Evolutionary conservation across 2,113 vertebrate species (phyloP).

Genomic region (Dromiciops gliroides): DNA sequence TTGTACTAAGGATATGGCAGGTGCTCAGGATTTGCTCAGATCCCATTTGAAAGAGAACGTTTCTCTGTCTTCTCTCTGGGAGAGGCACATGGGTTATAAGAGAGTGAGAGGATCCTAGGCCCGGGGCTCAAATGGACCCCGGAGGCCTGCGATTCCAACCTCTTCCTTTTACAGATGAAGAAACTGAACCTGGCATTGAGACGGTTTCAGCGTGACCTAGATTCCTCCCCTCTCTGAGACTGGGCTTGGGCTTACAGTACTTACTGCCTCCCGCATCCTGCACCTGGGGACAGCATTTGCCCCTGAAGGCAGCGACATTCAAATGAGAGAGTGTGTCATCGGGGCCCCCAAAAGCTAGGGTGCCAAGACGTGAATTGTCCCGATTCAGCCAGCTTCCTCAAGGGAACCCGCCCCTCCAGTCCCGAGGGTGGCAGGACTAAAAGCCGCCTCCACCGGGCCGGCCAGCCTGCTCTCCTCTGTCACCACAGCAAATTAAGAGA

Average conservation of each 20-base stretch:
- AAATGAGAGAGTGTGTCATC: not conserved
- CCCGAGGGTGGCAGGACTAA: not conserved
- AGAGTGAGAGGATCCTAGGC: too few relatives aligned
- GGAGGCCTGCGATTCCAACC: too few relatives aligned
- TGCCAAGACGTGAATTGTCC: too few relatives aligned
- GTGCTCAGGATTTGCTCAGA: too few relatives aligned
- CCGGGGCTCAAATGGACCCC: too few relatives aligned
- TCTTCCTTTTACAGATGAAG: not conserved
- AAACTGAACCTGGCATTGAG: not conserved
- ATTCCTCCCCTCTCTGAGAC: not conserved
- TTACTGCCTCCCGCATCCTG: too few relatives aligned
- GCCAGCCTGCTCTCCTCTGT: not conserved
- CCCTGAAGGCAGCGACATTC: not conserved
- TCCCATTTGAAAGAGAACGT: too few relatives aligned
- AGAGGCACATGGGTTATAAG: not conserved
- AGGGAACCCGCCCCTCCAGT: too few relatives aligned
- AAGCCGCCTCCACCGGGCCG: not conserved
- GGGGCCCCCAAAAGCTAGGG: too few relatives aligned
- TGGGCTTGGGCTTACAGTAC: not conserved
- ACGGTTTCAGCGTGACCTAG: not conserved
- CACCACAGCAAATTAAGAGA: not conserved
- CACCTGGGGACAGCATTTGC: not conserved
- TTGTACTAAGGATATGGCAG: rapidly evolving
- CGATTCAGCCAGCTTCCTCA: not conserved
- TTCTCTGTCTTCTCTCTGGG: not conserved